Evolutionary conservation across 2,797 vertebrate species (phyloP).

Genomic region (Chaetophractus vellerosus): DNA sequence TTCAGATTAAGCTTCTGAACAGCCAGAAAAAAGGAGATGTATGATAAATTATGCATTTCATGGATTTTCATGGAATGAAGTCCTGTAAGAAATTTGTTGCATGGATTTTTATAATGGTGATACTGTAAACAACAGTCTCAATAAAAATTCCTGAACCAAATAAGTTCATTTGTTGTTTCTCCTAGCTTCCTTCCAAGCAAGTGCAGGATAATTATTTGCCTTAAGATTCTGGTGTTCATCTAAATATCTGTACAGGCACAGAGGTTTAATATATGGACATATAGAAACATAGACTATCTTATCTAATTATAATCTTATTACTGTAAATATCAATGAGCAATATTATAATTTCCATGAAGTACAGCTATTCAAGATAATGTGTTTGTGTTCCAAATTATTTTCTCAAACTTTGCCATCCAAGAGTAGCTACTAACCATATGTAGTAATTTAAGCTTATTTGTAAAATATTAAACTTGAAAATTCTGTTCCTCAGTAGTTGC

Average conservation of each 20-base stretch:
- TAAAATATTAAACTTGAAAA: not conserved
- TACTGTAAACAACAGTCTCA: not conserved
- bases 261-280: not conserved
- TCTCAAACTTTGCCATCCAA: not conserved
- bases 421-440: not conserved
- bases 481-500: not conserved
- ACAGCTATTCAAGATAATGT: not conserved
- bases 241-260: not conserved
- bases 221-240: not conserved
- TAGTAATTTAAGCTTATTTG: not conserved
- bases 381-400: not conserved
- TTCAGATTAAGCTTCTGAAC: not conserved
- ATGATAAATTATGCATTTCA: not conserved
- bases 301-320: not conserved
- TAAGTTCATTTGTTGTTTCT: not conserved
- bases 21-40: not conserved
- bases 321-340: not conserved
- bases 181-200: not conserved
- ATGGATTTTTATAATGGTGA: constrained; percentile 19
- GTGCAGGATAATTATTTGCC: not conserved
- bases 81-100: constrained; percentile 23
- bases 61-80: not conserved
- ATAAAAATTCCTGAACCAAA: not conserved
- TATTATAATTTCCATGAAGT: not conserved
- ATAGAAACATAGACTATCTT: not conserved